A percentile compares a stretch with the other conserved stretches of the same genome.
These are phyloP conservation scores for Bryconaethiops microstoma DNA, from an alignment of 2,797 vertebrate genomes.

Conservation along the genomic window DNA sequence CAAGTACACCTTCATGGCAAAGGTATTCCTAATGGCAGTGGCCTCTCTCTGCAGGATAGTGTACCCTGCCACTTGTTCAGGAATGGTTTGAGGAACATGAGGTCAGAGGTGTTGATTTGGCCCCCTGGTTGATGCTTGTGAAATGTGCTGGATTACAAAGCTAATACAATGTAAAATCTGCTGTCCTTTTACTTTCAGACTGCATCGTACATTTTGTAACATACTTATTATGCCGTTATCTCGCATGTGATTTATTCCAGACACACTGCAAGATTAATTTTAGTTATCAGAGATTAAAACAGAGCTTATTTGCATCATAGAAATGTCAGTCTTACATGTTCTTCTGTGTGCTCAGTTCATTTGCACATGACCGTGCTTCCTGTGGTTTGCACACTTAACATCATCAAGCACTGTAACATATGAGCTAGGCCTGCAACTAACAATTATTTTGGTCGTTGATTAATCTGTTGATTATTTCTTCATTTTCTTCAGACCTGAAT, in stretches of 20 bases:
- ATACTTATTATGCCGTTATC: background rate
- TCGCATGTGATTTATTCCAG: background rate
- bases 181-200: background rate
- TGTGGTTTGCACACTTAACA: background rate
- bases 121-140: too few species aligned
- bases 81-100: too few species aligned
- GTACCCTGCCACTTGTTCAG: too few species aligned
- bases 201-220: background rate
- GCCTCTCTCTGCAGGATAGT: too few species aligned
- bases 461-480: too few species aligned
- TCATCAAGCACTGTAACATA: background rate
- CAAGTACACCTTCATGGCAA: too few species aligned
- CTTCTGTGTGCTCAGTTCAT: slow-evolving; percentile 4
- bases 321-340: background rate
- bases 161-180: background rate
- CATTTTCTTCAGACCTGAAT: too few species aligned
- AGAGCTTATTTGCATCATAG: slow-evolving; percentile 12
- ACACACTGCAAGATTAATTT: background rate
- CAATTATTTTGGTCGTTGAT: too few species aligned
- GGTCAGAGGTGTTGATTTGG: too few species aligned
- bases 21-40: too few species aligned
- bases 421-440: too few species aligned
- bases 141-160: background rate
- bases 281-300: background rate
- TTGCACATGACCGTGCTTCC: slow-evolving; percentile 18